Evolutionary conservation across 2,113 vertebrate species (phyloP), one percentile per base, ranked within the genome.

Genomic region (Columba livia): DNA sequence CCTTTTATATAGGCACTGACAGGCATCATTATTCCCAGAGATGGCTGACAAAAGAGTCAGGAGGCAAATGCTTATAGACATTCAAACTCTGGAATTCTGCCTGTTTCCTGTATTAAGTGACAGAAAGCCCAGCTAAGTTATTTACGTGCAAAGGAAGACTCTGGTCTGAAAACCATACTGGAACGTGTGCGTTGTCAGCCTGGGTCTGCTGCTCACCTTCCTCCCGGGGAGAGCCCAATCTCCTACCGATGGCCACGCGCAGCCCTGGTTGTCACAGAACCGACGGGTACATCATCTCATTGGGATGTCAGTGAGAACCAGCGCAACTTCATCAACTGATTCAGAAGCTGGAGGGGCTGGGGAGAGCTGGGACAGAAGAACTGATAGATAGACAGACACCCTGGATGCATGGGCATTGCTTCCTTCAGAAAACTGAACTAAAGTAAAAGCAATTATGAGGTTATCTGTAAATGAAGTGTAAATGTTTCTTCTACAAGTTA

Each of bases 181-280:
- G 28, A 65, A 78, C 1, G 1, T 20, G 5, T 1, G 7, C 6
- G 34, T 0, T 54, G 42, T 36, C 34, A 40, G 0, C 26, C 23
- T 28, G 65, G 20, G 26, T 56, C 32, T 40, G 36, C 50, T 62
- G 42, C 78, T 19, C 81, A 72, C 24, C 40, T 5, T 28, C 38
- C 54, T 66, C 15, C 21, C 31, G 1, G 0, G 14, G 44, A 69
- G 20, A 47, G 78, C 44, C 44, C 60, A 4, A 6, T 15, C 8
- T 67, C 82, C 47, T 6, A 7, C 31, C 11, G 25, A 31, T 0
- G 0, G 5, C 24, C 48, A 8, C 36, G 44, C 12, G 51, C 60
- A 65, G 50, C 81, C 32, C 65, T 11, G 40, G 9, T 23, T 51
- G 15, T 16, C 77, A 31, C 21, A 61, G 60, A 51, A 9, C 50